Percentiles rank a stretch among this genome's conserved stretches.
These are phyloP conservation scores for Zonitis immaculata DNA, from an alignment of 2,888 invertebrate species.

Conservation along the genomic window DNA sequence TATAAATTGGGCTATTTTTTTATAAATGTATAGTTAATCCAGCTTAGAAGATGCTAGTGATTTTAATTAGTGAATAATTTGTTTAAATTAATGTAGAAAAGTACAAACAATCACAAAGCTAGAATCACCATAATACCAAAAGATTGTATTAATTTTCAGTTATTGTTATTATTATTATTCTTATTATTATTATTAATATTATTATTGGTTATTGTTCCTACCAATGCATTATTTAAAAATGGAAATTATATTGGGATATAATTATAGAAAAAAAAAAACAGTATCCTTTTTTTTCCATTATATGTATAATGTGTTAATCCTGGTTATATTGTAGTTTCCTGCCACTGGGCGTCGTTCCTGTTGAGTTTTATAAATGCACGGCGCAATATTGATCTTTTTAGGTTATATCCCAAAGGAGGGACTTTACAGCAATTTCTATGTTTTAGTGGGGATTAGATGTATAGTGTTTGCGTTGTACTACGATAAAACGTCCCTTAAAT, in stretches of 20 bases:
- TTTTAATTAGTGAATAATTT: background rate
- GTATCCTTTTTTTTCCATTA: too few species aligned
- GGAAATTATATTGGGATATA: too few species aligned
- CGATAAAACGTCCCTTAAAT: conserved; percentile 4
- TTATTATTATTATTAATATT: too few species aligned
- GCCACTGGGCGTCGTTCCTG: conserved; percentile 9
- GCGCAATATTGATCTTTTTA: conserved; percentile 45
- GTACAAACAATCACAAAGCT: background rate
- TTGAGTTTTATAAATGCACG: conserved; percentile 22
- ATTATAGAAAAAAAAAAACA: too few species aligned
- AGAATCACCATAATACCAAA: background rate
- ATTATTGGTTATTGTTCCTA: too few species aligned
- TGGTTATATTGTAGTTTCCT: background rate
- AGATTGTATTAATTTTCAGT: background rate
- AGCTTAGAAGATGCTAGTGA: background rate
- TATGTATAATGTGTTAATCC: too few species aligned
- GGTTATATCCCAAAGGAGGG: conserved; percentile 45
- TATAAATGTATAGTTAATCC: background rate
- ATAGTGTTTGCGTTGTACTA: conserved; percentile 14
- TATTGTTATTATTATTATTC: background rate
- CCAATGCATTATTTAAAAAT: too few species aligned
- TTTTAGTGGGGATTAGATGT: conserved; percentile 31
- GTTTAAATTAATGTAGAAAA: background rate
- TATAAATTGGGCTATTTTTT: background rate
- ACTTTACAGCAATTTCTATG: conserved; percentile 31